Conservation (phyloP, 2,797 vertebrate species). For the Anguilla obscura region DNA sequence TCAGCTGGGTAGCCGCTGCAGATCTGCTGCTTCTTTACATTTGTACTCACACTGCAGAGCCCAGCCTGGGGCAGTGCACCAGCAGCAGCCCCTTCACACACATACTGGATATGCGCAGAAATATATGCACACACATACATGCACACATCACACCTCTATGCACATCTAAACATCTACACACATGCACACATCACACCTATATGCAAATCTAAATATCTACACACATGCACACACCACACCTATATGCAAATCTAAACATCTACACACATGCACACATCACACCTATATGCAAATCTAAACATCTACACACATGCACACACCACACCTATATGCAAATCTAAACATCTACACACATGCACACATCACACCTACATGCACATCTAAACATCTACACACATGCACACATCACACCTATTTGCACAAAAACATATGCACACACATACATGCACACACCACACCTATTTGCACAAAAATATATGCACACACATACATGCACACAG, state of each 20-base stretch:
- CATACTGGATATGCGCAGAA: constrained; percentile 1
- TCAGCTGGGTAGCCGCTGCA: constrained; percentile 42
- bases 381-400: constrained; percentile 13
- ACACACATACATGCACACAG: constrained; percentile 6
- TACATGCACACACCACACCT: not conserved
- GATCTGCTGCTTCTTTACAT: constrained; percentile 38
- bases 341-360: constrained; percentile 14
- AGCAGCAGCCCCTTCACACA: constrained; percentile 23
- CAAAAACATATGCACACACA: not conserved
- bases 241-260: not conserved
- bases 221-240: too few species aligned
- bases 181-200: constrained; percentile 11
- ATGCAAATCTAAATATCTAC: not conserved
- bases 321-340: not conserved
- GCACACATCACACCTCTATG: not conserved
- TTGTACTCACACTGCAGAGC: constrained; percentile 36
- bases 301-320: not conserved
- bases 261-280: constrained; percentile 22
- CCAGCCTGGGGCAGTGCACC: constrained; percentile 37
- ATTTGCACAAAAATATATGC: constrained; percentile 5
- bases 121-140: constrained; percentile 30
- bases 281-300: not conserved
- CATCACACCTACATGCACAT: not conserved
- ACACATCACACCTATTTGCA: not conserved
- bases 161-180: constrained; percentile 4